Percentiles rank a stretch among this genome's conserved stretches.
Conservation (phyloP, 1,140 invertebrate species). For the Branchinecta lindahli region DNA sequence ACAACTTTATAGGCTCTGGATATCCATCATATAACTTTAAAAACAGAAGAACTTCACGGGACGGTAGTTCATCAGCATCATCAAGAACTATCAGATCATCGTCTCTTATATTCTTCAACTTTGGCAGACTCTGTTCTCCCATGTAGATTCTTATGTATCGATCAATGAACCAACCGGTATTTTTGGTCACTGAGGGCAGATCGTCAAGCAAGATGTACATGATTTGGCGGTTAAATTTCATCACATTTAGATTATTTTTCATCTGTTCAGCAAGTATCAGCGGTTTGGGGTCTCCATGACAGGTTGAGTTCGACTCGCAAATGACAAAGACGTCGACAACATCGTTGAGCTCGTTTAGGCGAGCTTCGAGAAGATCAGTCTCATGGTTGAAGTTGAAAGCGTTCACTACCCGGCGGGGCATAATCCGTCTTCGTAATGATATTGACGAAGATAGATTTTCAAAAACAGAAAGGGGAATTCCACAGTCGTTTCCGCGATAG, state of each 20-base stretch:
- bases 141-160: conserved; percentile 24
- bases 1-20: conserved; percentile 44
- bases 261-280: conserved; percentile 27
- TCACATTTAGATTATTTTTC: not conserved
- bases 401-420: conserved; percentile 24
- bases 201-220: conserved; percentile 36
- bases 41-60: conserved; percentile 42
- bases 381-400: conserved; percentile 26
- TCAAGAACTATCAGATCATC: conserved; percentile 45
- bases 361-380: conserved; percentile 34
- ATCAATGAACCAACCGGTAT: conserved; percentile 24
- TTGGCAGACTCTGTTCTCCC: conserved; percentile 19
- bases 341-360: conserved; percentile 40
- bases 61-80: conserved; percentile 42
- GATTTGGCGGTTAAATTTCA: conserved; percentile 36
- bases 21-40: conserved; percentile 46
- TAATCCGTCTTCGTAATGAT: conserved; percentile 18
- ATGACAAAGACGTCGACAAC: conserved; percentile 48
- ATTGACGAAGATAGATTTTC: conserved; percentile 12
- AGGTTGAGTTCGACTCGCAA: conserved; percentile 37
- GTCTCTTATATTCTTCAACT: conserved; percentile 29
- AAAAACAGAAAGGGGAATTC: conserved; percentile 24
- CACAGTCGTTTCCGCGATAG: conserved; percentile 26
- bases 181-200: conserved; percentile 23
- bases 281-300: conserved; percentile 29